Evolutionary conservation across 2,113 vertebrate genomes (phyloP).

Genomic region (Tetrax tetrax): DNA sequence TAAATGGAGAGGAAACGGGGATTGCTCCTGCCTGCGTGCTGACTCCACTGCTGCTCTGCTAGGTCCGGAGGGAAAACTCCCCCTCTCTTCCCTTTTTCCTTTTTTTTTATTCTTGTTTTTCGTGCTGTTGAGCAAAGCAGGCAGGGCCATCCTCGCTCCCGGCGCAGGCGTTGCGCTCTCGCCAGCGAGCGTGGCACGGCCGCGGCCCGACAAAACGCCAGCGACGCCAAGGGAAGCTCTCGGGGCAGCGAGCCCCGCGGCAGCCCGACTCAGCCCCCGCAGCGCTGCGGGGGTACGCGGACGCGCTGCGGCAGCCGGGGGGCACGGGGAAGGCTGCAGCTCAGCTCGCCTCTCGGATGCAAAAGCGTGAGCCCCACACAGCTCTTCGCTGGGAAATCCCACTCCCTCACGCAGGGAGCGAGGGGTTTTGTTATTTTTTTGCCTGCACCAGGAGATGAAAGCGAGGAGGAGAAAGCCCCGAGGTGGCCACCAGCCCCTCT

Average conservation of each 20-base stretch:
- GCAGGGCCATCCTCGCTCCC: not conserved
- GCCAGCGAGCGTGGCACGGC: not conserved
- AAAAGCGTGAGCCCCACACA: not conserved
- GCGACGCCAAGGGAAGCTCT: not conserved
- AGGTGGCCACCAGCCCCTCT: not conserved
- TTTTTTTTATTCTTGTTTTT: not conserved
- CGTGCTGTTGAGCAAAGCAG: not conserved
- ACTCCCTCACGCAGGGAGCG: not conserved
- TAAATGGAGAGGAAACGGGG: not conserved
- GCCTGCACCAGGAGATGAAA: too few relatives aligned
- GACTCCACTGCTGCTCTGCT: not conserved
- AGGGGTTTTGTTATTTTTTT: not conserved
- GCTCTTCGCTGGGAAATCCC: not conserved
- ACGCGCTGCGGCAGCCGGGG: not conserved
- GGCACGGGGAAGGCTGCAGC: not conserved
- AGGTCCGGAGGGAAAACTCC: not conserved
- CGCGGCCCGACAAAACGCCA: not conserved
- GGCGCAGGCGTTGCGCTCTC: too few relatives aligned
- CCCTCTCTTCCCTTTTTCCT: not conserved
- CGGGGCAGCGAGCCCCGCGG: not conserved
- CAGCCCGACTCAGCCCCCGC: not conserved
- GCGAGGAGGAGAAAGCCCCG: not conserved
- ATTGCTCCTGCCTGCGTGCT: not conserved
- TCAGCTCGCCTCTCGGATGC: not conserved
- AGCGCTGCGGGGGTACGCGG: accelerated